Base-by-base conservation (phyloP, 2,797 vertebrate species). In the Limosa lapponica region DNA sequence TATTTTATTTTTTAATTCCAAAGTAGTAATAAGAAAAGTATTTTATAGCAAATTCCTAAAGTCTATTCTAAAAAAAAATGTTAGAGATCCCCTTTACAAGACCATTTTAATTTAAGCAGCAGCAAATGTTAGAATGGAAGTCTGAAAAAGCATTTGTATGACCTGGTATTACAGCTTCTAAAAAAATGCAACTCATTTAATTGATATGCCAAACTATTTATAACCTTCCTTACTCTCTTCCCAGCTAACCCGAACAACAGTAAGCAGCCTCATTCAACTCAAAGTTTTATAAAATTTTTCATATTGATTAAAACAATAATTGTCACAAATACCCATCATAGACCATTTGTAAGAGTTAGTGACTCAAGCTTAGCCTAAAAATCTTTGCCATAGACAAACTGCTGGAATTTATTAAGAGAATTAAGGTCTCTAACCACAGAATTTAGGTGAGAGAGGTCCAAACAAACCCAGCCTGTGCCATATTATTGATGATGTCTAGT, bases 11-110 rank as follows among this genome's bases (percentile, higher is more conserved):
- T 48, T 95, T 58, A 95, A 89, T 96, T 95, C 90, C 74, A 81
- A 94, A 94, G 75, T 87, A 96, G 74, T 78, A 96, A 79, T 93
- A 95, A 61, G 93, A 91, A 94, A 97, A 93, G 77, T 90, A 84
- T 75, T 91, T 93, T 67, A 82, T 87, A 97, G 80, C 34, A 95
- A 96, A 96, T 91, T 93, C 51, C 66, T 86, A 77, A 65, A 92
- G 84, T 19, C 14, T 86, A 27, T 77, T 95, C 86, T 90, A 86
- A 88, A 96, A 96, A 96, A 96, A 94, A 91, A 46, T 13, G 44
- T 87, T 82, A 80, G 41, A 71, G 34, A 95, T 93, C 92, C 93
- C 81, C 85, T 62, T 75, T 82, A 30, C 41, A 89, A 94, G 91
- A 84, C 19, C 43, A 73, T 83, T 78, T 94, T 82, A 91, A 87